Evolutionary conservation across 2,888 invertebrate species (phyloP), one percentile per base, ranked within the genome.

Genomic region (Pharmacophagus antenor): DNA sequence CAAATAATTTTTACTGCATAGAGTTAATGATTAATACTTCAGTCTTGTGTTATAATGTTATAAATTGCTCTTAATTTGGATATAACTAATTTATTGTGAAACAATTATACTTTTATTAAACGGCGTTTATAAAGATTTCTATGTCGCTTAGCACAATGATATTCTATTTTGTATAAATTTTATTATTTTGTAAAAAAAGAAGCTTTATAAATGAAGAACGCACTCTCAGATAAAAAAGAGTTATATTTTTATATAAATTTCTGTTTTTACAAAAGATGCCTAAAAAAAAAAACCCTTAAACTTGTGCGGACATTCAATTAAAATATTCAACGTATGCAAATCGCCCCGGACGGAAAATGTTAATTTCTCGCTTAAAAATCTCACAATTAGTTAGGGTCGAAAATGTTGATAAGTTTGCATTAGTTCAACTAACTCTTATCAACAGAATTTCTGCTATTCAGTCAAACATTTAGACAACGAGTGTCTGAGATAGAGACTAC

Each of bases 251-350:
- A 25, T 4, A n/a, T 7, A 25, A 25, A 7, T 23, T 8, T 25
- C 5, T 31, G 48, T 58, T 25, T 47, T 20, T 12, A 53, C 47
- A 22, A 48, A 48, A 41, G 47, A 25, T 47, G 27, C 12, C 27
- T 52, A 21, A 44, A 44, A 44, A 44, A 44, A 46, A 53, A 58
- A 58, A 58, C 37, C 52, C 48, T 48, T 21, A 58, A 53, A 58
- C 27, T 58, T 53, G 41, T 58, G 25, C 47, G 58, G 52, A 53
- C 52, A 53, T 58, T 58, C 53, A 58, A 58, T 58, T 58, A 58
- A 53, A 58, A 58, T 58, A 58, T 58, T 53, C 58, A 58, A 53
- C 58, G 53, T 53, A 58, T 58, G 58, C 58, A 58, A 53, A 58
- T 58, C 47, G 53, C 20, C 18, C 47, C 37, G 58, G 47, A 20